Evolutionary conservation across 2,888 invertebrate genomes (phyloP), one percentile per base, ranked within the genome.

Genomic region (Chymomyza amoena): DNA sequence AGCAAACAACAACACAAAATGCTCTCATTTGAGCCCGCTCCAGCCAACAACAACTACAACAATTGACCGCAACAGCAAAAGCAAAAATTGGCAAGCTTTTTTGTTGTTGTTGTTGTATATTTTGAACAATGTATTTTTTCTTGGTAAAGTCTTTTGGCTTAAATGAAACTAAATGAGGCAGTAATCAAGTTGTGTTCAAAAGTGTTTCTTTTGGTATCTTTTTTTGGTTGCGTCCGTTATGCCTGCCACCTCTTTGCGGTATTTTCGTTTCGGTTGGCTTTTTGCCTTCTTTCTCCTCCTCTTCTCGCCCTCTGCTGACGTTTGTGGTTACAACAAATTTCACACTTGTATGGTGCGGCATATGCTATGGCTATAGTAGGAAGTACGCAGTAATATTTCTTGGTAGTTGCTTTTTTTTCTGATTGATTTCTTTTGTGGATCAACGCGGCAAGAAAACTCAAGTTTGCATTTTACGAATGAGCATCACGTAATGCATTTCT

Each of bases 161-260:
- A 89, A 86, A 86, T 80, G 86, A 84, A 88, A 81, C 86, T 89
- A 89, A 88, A 88, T 88, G 88, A 88, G 89, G 74, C 88, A 74
- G 88, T 89, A 82, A 89, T 89, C 88, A 89, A 87, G 89, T 87
- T 82, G 84, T 84, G 84, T 79, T 88, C 87, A 79, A 84, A 84
- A 77, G 73, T 67, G 77, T 72, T 75, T 81, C 73, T 69, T 69
- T 64, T 52, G 16, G 51, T 64, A n/a, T n/a, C n/a, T 69, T 70
- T 72, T 32, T 32, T 32, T 70, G 75, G 68, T 77, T 68, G 63
- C 69, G 73, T 71, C 80, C 86, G 76, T 72, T 81, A 77, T 76
- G 70, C 73, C 84, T 25, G 78, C 68, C 83, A 72, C 76, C 75
- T 76, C 78, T 79, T 80, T 87, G 88, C 82, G 85, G 85, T 84